Conservation (phyloP, 2,113 vertebrate species). For the Sardina pilchardus region DNA sequence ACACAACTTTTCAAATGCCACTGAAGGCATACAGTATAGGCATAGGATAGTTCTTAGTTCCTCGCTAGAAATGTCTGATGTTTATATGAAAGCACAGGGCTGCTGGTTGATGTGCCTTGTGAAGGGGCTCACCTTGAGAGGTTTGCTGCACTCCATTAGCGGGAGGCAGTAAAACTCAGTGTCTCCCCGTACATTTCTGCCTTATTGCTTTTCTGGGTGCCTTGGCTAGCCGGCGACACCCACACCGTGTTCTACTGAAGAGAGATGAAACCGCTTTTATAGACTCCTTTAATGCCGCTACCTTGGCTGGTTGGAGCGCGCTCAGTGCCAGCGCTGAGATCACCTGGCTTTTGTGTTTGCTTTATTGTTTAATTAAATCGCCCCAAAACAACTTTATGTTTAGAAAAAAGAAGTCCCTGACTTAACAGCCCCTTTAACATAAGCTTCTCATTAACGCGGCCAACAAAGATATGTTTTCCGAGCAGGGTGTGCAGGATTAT, state of each 20-base stretch:
- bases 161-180: background rate
- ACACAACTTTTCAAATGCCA: background rate
- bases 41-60: background rate
- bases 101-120: background rate
- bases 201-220: background rate
- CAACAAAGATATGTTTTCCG: too few relatives aligned
- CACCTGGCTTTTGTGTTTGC: background rate
- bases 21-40: background rate
- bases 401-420: background rate
- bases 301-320: background rate
- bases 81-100: background rate
- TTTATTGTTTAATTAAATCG: conserved; percentile 4
- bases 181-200: background rate
- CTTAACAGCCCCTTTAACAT: background rate
- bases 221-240: background rate
- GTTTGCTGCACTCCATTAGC: background rate
- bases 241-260: background rate
- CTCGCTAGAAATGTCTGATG: background rate
- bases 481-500: too few relatives aligned
- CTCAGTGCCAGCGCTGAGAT: conserved; percentile 7
- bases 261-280: background rate
- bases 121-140: background rate
- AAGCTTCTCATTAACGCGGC: background rate
- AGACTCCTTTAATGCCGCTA: background rate
- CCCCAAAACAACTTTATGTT: background rate